Conservation (phyloP, 2,888 invertebrate genomes). For the Cinara cedri region DNA sequence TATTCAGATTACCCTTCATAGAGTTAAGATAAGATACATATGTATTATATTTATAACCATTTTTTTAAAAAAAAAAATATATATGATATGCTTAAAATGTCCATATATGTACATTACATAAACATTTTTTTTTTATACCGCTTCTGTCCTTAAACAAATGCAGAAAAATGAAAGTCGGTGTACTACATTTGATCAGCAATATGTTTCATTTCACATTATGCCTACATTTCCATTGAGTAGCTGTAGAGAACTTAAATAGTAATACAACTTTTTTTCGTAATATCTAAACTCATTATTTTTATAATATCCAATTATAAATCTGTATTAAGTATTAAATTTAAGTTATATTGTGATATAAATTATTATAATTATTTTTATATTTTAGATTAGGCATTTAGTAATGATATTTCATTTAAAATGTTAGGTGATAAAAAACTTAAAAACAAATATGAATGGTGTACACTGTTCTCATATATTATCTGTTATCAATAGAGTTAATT, state of each 20-base stretch:
- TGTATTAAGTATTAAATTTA: neutral
- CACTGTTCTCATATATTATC: no score
- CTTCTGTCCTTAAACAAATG: conserved; percentile 1
- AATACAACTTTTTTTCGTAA: neutral
- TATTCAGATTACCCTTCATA: no score
- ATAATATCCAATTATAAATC: neutral
- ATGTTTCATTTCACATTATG: neutral
- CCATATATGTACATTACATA: conserved; percentile 6
- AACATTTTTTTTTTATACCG: neutral
- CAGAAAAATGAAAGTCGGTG: neutral
- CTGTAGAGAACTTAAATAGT: neutral
- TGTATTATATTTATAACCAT: neutral
- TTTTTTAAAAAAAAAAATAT: no score
- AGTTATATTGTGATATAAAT: neutral
- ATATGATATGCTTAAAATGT: neutral
- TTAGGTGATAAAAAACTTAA: no score
- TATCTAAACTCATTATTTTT: neutral
- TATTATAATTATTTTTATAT: neutral
- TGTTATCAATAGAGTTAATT: no score
- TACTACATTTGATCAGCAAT: neutral
- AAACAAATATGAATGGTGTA: no score
- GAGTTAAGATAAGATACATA: neutral
- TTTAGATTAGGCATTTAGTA: neutral
- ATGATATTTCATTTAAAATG: neutral
- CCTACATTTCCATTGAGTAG: neutral